Percentiles rank a stretch among this genome's conserved stretches.
phyloP scores from a whole-genome alignment of 2,888 invertebrate genomes.

The Oscheius sp. region DNA sequence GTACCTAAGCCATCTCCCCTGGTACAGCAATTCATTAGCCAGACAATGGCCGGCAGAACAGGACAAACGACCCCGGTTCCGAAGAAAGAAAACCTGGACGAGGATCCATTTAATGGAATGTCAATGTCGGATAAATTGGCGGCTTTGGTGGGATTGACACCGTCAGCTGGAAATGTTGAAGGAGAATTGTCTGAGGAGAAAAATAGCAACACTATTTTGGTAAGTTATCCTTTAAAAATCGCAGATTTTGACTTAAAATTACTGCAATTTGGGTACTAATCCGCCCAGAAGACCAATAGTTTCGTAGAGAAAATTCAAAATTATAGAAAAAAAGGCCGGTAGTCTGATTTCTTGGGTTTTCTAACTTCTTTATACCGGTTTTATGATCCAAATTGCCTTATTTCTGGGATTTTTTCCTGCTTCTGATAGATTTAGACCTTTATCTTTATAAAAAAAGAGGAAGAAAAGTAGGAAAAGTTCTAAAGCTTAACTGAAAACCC shows the following conservation, averaged over 20 bases:
- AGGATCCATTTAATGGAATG: slow-evolving; percentile 52
- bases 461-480: neutral
- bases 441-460: neutral
- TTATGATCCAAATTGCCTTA: too few relatives aligned
- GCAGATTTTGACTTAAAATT: too few relatives aligned
- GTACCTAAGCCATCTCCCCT: slow-evolving; percentile 54
- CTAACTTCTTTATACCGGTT: too few relatives aligned
- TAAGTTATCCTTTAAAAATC: neutral
- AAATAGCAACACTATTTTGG: neutral
- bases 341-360: too few relatives aligned
- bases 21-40: slow-evolving; percentile 60
- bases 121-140: slow-evolving; percentile 60
- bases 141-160: slow-evolving; percentile 56
- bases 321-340: too few relatives aligned
- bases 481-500: neutral
- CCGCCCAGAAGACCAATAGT: neutral
- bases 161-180: slow-evolving; percentile 32
- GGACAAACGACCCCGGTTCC: slow-evolving; percentile 4
- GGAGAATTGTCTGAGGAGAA: slow-evolving; percentile 29
- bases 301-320: too few relatives aligned
- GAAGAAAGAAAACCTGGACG: slow-evolving; percentile 51
- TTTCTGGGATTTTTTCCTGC: neutral
- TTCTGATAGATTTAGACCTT: neutral
- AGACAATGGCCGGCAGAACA: slow-evolving; percentile 42
- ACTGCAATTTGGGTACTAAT: neutral